phyloP scores from a whole-genome alignment of 2,113 vertebrate species.

The Syrmaticus mikado region DNA sequence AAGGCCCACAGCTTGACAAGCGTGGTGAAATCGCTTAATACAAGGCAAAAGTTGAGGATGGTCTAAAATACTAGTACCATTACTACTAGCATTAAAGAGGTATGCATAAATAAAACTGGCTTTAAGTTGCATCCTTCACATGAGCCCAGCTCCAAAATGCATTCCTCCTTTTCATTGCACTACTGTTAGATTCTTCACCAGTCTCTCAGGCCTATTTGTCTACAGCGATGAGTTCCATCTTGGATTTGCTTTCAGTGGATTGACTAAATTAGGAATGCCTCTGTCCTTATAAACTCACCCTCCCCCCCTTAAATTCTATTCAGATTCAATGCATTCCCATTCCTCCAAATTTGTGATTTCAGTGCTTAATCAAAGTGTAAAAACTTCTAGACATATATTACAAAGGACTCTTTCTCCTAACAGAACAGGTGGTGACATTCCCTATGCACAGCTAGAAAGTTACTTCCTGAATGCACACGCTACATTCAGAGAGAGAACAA shows the following conservation, averaged over 20 bases:
- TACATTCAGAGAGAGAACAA: not conserved
- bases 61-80: not conserved
- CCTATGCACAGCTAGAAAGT: not conserved
- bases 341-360: not conserved
- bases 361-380: not conserved
- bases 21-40: not conserved
- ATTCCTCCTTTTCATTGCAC: not conserved
- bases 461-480: not conserved
- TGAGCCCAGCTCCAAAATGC: not conserved
- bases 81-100: not conserved
- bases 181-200: not conserved
- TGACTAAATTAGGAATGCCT: not conserved
- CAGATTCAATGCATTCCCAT: not conserved
- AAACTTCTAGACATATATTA: not conserved
- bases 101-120: not conserved
- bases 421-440: not conserved
- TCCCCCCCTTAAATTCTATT: not conserved
- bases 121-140: not conserved
- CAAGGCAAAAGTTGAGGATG: not conserved
- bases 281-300: not conserved
- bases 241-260: not conserved
- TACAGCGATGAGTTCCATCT: not conserved
- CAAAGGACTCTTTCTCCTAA: not conserved
- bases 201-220: not conserved
- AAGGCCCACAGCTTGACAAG: not conserved